Percentiles rank a stretch among this genome's conserved stretches.
These are phyloP conservation scores for Piaya cayana DNA, from an alignment of 2,113 vertebrate species.

Conservation along the genomic window DNA sequence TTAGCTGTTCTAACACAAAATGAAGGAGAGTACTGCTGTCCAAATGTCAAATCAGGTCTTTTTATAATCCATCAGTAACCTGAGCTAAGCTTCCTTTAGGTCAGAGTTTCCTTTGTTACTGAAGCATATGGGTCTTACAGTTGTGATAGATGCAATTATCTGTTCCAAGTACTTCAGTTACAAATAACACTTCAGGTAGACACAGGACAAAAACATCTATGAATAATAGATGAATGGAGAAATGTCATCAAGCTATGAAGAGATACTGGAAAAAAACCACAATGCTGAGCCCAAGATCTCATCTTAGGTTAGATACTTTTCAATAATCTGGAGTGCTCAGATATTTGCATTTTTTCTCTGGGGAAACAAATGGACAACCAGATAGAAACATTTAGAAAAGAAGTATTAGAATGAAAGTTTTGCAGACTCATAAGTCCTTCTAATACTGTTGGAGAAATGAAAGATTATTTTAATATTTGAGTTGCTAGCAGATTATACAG, in stretches of 20 bases:
- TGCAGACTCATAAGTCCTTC: background rate
- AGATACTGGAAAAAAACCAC: background rate
- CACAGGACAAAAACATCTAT: background rate
- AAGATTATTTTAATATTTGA: background rate
- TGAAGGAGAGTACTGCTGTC: background rate
- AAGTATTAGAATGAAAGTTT: background rate
- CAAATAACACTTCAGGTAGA: background rate
- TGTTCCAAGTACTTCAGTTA: background rate
- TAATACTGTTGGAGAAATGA: background rate
- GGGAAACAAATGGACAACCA: background rate
- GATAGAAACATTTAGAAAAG: background rate
- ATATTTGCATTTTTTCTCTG: background rate
- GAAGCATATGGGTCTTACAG: background rate
- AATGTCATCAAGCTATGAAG: background rate
- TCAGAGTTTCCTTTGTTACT: background rate
- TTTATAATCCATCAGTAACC: background rate
- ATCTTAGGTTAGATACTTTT: background rate
- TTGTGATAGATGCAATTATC: background rate
- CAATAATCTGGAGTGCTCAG: background rate
- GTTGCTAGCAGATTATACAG: background rate
- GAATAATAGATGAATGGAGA: constrained; percentile 14
- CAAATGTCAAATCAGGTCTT: background rate
- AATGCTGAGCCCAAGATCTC: background rate
- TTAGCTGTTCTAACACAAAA: background rate
- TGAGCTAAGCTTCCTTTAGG: background rate